Evolutionary conservation across 2,113 vertebrate genomes (phyloP).

Genomic region (Platichthys flesus): DNA sequence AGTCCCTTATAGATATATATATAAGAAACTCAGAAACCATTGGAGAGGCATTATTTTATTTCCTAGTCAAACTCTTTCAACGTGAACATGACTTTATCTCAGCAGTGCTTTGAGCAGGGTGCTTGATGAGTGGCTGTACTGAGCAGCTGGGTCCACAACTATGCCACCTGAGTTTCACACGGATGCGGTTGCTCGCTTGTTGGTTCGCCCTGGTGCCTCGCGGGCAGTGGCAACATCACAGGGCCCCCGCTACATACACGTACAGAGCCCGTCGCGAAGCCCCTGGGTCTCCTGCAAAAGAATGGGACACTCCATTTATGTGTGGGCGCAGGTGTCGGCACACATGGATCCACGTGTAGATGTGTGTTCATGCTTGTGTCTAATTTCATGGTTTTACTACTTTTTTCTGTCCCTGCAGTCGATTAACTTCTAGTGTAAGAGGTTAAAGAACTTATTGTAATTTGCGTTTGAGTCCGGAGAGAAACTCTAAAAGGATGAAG

Average conservation of each 20-base stretch:
- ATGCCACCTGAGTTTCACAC: constrained; percentile 75
- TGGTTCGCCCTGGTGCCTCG: constrained; percentile 49
- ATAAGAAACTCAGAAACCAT: neutral
- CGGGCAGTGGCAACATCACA: constrained; percentile 45
- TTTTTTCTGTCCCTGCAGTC: neutral
- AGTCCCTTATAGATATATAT: too few species aligned
- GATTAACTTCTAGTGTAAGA: neutral
- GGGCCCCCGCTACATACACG: constrained; percentile 16
- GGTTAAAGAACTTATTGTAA: neutral
- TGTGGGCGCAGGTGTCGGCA: constrained; percentile 49
- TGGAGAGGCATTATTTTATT: neutral
- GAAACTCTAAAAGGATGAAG: constrained; percentile 30
- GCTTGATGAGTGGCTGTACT: constrained; percentile 39
- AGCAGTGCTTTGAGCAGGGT: constrained; percentile 43
- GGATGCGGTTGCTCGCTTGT: constrained; percentile 37
- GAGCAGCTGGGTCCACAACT: constrained; percentile 67
- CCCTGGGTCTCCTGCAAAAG: constrained; percentile 35
- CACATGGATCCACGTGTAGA: constrained; percentile 36
- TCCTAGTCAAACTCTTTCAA: neutral
- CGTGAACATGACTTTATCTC: constrained; percentile 12
- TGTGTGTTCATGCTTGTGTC: constrained; percentile 17
- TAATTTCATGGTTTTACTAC: constrained; percentile 21
- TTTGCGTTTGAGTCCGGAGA: constrained; percentile 6
- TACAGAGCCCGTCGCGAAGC: constrained; percentile 30
- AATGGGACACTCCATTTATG: constrained; percentile 21